phyloP scores from a whole-genome alignment of 30 jellyfish, hydroid and myxozoan genomes.

The Chironex yamaguchii region DNA sequence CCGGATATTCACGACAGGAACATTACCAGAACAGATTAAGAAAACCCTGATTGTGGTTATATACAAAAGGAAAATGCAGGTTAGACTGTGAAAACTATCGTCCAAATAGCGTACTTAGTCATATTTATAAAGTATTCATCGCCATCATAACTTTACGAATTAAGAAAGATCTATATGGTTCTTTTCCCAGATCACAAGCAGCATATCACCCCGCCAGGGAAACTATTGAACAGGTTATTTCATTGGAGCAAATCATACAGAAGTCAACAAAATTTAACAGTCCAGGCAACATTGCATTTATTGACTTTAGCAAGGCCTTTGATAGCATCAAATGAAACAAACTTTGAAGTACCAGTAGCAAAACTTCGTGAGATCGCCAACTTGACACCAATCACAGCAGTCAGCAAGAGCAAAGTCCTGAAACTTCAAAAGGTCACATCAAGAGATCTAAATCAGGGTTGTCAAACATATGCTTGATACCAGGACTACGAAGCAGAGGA shows the following conservation, averaged over 20 bases:
- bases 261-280: slow-evolving; percentile 14
- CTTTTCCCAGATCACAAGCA: slow-evolving; percentile 3
- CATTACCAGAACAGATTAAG: too few relatives aligned
- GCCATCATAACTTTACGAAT: background rate
- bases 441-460: too few relatives aligned
- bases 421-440: too few relatives aligned
- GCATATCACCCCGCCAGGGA: slow-evolving; percentile 24
- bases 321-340: slow-evolving; percentile 27
- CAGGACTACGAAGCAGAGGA: too few relatives aligned
- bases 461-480: too few relatives aligned
- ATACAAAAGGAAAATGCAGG: too few relatives aligned
- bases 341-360: too few relatives aligned
- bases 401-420: too few relatives aligned
- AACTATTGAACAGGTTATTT: slow-evolving; percentile 4
- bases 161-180: slow-evolving; percentile 3
- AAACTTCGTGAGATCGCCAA: too few relatives aligned
- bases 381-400: too few relatives aligned
- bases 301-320: slow-evolving; percentile 20
- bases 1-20: too few relatives aligned
- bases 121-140: slow-evolving; percentile 17
- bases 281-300: slow-evolving; percentile 1
- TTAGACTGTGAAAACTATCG: slow-evolving; percentile 60
- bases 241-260: slow-evolving; percentile 10
- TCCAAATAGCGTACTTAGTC: slow-evolving; percentile 62
- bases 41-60: too few relatives aligned